Base-by-base conservation (phyloP, 2,113 vertebrate species). In the Microcebus murinus region DNA sequence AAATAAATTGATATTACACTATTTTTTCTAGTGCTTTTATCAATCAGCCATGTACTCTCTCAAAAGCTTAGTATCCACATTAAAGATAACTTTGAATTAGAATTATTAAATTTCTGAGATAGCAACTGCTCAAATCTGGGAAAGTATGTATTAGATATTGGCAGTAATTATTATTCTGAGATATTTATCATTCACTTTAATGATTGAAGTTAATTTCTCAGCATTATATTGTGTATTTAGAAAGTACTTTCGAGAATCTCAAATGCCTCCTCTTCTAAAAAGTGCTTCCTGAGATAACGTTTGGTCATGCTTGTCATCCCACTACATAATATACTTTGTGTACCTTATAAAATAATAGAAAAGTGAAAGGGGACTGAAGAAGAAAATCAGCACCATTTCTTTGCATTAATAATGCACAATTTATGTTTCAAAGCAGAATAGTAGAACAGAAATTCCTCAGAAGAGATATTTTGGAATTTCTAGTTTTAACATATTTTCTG, bases 321-420 rank as follows among this genome's bases (percentile, higher is more conserved):
- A 65, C 96, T 97, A 95, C 97, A 98, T 97, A 97, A 98, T 94
- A 96, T 57, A 96, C 88, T 95, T 96, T 81, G 20, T 0, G 42
- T 95, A 76, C 52, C 39, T 97, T 93, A 94, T 87, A 93, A 97
- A 95, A 95, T 91, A 97, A 96, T 29, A 91, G 97, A 96, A 98
- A 96, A 96, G 29, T 77, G 57, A 95, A 97, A 92, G 0, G 14
- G 94, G 96, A 94, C 87, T 79, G 71, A 95, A 96, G 50, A 97
- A 96, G 96, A 87, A 96, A 91, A 87, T 73, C 76, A 73, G 55
- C 21, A 96, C 83, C 88, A 92, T 95, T 98, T 98, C 97, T 97
- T 96, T 97, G 89, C 96, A 98, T 98, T 98, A 98, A 98, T 79
- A 98, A 98, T 97, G 94, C 90, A 97, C 95, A 92, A 97, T 95